Conservation (phyloP, 2,888 invertebrate species). For the Aelia acuminata region DNA sequence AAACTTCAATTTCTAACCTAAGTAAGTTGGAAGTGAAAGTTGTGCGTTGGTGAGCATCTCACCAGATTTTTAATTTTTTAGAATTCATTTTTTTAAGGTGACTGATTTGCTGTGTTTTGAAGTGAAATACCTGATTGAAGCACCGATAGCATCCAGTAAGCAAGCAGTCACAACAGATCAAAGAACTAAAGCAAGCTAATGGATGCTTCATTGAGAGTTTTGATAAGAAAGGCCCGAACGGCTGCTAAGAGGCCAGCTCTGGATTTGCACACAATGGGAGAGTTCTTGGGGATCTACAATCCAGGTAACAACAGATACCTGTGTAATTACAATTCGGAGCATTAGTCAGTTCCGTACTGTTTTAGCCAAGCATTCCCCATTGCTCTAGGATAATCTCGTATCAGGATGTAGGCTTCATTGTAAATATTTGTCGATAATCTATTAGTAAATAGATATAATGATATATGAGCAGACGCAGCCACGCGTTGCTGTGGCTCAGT, state of each 20-base stretch:
- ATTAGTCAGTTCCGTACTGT: background rate
- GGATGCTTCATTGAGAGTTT: background rate
- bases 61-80: no score
- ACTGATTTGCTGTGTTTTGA: no score
- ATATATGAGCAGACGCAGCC: no score
- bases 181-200: background rate
- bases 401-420: background rate
- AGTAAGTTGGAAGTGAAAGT: no score
- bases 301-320: constrained; percentile 53
- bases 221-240: background rate
- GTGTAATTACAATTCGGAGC: constrained; percentile 53
- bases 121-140: no score
- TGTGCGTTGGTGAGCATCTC: no score
- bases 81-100: no score
- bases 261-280: constrained; percentile 56
- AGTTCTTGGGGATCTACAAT: constrained; percentile 55
- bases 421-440: no score
- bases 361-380: background rate
- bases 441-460: no score
- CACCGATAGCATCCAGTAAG: no score
- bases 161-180: background rate
- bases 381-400: background rate
- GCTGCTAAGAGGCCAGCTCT: constrained; percentile 9
- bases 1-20: no score
- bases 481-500: no score